Conservation (phyloP, 2,888 invertebrate species). For the Ellobium chinense region DNA sequence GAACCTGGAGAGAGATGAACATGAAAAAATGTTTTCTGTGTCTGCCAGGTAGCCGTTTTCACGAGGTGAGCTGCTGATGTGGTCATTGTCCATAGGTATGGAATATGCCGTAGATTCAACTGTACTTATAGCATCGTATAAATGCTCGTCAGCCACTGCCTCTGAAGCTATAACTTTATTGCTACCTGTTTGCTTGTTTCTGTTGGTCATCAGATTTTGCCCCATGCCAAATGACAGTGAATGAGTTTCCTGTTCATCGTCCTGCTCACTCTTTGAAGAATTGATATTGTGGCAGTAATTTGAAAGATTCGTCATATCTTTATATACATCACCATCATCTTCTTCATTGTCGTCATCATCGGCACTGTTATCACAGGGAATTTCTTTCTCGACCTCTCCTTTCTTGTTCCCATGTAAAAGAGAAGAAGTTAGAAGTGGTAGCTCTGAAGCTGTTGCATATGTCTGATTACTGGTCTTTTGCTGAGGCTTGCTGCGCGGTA, state of each 20-base stretch:
- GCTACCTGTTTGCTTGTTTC: not conserved
- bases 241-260: not conserved
- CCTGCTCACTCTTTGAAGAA: not conserved
- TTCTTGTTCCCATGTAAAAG: not conserved
- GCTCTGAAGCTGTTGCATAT: not conserved
- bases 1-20: constrained; percentile 14
- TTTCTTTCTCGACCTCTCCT: not conserved
- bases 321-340: not conserved
- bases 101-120: not conserved
- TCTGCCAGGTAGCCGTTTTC: constrained; percentile 66
- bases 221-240: not conserved
- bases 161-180: too few species aligned
- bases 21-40: constrained; percentile 53
- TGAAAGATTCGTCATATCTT: not conserved
- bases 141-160: not conserved
- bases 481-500: not conserved
- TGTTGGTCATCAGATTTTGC: not conserved
- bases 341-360: constrained; percentile 25
- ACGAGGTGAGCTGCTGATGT: constrained; percentile 1
- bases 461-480: not conserved
- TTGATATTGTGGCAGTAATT: not conserved
- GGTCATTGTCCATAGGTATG: not conserved
- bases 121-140: not conserved
- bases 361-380: not conserved
- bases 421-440: constrained; percentile 9